phyloP scores from a whole-genome alignment of 1,140 invertebrate species.

The Trichoplusia ni region DNA sequence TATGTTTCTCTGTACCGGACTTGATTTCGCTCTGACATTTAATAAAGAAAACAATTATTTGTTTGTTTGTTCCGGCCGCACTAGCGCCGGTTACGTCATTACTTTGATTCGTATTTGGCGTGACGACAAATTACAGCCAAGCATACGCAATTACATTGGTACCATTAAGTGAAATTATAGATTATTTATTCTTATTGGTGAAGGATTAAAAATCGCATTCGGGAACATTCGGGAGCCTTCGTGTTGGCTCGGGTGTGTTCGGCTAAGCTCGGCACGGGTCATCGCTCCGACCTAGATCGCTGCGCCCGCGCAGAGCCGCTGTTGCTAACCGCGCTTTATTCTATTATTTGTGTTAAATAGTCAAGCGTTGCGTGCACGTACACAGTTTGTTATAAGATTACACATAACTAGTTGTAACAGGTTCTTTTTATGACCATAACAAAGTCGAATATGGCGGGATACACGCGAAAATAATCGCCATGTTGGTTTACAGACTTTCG shows the following conservation, averaged over 20 bases:
- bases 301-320: constrained; percentile 26
- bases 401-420: constrained; percentile 29
- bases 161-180: no score
- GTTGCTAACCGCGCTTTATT: constrained; percentile 33
- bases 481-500: constrained; percentile 10
- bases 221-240: constrained; percentile 18
- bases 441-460: constrained; percentile 24
- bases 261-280: constrained; percentile 36
- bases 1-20: background rate
- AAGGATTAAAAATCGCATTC: constrained; percentile 26
- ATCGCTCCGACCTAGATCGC: constrained; percentile 42
- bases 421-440: constrained; percentile 28
- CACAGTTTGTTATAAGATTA: constrained; percentile 33
- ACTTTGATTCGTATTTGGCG: background rate
- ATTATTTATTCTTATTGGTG: no score
- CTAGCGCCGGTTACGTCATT: constrained; percentile 3
- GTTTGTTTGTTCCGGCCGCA: constrained; percentile 7
- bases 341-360: constrained; percentile 25
- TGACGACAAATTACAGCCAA: background rate
- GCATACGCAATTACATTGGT: no score
- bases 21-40: constrained; percentile 22
- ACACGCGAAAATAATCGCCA: constrained; percentile 21
- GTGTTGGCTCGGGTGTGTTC: constrained; percentile 17
- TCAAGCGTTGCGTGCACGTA: constrained; percentile 14
- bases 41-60: constrained; percentile 28